Conservation (phyloP, 1,140 invertebrate genomes). For the Bombus picipes region DNA sequence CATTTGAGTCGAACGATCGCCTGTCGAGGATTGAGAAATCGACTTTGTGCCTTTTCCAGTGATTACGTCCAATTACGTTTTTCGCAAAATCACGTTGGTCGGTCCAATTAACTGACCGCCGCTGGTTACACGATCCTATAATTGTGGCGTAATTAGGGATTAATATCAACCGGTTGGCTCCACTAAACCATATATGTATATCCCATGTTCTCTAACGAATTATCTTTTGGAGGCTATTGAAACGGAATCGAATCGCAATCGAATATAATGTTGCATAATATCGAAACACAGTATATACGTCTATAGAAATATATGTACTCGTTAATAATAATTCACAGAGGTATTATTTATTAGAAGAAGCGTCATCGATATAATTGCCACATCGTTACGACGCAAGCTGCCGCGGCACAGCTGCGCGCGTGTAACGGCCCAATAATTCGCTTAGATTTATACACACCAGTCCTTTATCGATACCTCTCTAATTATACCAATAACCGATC, state of each 20-base stretch:
- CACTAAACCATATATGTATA: background rate
- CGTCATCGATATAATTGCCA: conserved; percentile 25
- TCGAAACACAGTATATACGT: no score
- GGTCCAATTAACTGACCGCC: background rate
- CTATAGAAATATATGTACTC: no score
- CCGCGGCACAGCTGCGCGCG: conserved; percentile 10
- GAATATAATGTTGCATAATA: background rate
- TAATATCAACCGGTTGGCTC: background rate
- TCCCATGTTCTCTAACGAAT: background rate
- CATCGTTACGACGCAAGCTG: background rate
- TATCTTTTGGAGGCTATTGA: background rate
- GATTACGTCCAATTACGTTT: background rate
- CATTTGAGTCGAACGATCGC: background rate
- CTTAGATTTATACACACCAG: conserved; percentile 15
- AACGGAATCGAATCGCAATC: background rate
- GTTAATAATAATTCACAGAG: conserved; percentile 3
- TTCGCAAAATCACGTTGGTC: background rate
- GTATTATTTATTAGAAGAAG: conserved; percentile 34
- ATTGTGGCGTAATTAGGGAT: conserved; percentile 18
- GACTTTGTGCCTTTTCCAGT: background rate
- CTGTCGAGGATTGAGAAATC: conserved; percentile 5
- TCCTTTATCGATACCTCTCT: conserved; percentile 31
- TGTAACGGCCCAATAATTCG: conserved; percentile 22
- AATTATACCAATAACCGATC: conserved; percentile 46
- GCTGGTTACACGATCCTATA: background rate